Evolutionary conservation across 2,797 vertebrate genomes (phyloP).

Genomic region (Falco rusticolus): DNA sequence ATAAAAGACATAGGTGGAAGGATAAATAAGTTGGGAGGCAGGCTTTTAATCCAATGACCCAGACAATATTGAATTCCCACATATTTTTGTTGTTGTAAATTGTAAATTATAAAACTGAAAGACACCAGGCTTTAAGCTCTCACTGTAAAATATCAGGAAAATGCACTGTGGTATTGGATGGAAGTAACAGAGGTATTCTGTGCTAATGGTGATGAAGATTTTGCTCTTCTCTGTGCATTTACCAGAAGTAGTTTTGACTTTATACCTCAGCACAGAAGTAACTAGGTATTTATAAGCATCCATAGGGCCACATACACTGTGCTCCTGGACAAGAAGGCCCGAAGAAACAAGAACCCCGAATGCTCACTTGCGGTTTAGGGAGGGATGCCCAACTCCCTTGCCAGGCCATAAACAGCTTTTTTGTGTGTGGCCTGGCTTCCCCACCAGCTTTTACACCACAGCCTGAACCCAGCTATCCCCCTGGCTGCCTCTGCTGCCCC

Average conservation of each 20-base stretch:
- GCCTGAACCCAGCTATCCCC: background rate
- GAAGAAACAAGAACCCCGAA: background rate
- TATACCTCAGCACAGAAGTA: background rate
- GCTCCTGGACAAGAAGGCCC: accelerated
- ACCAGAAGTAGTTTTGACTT: background rate
- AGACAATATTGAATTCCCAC: background rate
- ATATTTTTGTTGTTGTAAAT: background rate
- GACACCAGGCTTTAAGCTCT: background rate
- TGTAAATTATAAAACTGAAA: background rate
- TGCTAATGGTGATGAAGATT: background rate
- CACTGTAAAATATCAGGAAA: background rate
- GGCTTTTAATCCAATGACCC: background rate
- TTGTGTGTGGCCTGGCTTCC: background rate
- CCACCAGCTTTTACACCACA: background rate
- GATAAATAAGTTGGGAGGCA: background rate
- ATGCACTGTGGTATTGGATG: background rate
- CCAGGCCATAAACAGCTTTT: background rate
- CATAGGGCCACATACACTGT: background rate
- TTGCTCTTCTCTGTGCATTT: background rate
- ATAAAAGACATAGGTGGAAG: background rate
- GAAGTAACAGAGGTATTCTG: background rate
- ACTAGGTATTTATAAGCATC: background rate
- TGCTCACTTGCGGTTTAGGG: background rate
- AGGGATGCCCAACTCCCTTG: background rate
- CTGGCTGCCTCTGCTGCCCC: background rate